A percentile compares a stretch with the other conserved stretches of the same genome.
These are phyloP conservation scores for Fundulus diaphanus DNA, from an alignment of 2,797 vertebrate species.

Conservation along the genomic window DNA sequence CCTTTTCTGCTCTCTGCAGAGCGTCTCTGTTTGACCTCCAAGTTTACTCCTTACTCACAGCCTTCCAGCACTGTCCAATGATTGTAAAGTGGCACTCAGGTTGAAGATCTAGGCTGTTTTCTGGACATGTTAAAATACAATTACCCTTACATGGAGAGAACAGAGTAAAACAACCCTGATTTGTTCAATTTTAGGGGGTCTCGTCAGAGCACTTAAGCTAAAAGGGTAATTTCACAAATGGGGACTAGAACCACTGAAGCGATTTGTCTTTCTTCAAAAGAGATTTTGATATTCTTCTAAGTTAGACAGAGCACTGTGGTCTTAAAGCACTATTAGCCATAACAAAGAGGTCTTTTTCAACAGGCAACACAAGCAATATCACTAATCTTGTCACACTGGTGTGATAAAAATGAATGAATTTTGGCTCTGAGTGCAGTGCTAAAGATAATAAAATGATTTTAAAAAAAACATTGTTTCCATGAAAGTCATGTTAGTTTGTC, in stretches of 20 bases:
- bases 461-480: conserved; percentile 23
- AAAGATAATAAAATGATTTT: conserved; percentile 19
- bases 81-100: conserved; percentile 16
- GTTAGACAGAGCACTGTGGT: conserved; percentile 36
- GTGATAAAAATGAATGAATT: conserved; percentile 35
- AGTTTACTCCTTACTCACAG: neutral
- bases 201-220: conserved; percentile 65
- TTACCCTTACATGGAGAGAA: conserved; percentile 6
- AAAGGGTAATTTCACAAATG: conserved; percentile 73
- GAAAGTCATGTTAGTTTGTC: conserved; percentile 23
- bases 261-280: conserved; percentile 57
- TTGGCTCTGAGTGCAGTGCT: conserved; percentile 17
- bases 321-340: conserved; percentile 44
- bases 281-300: conserved; percentile 57
- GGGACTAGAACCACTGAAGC: conserved; percentile 56
- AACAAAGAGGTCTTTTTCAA: conserved; percentile 49
- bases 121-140: conserved; percentile 28
- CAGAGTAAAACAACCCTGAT: conserved; percentile 36
- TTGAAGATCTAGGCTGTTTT: conserved; percentile 23
- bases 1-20: neutral
- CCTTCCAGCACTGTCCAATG: neutral
- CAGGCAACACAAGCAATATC: conserved; percentile 23
- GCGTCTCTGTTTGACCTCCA: conserved; percentile 3
- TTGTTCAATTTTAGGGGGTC: conserved; percentile 46
- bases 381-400: conserved; percentile 39